phyloP scores from a whole-genome alignment of 2,113 vertebrate species.

The Rhadina sibilatrix region DNA sequence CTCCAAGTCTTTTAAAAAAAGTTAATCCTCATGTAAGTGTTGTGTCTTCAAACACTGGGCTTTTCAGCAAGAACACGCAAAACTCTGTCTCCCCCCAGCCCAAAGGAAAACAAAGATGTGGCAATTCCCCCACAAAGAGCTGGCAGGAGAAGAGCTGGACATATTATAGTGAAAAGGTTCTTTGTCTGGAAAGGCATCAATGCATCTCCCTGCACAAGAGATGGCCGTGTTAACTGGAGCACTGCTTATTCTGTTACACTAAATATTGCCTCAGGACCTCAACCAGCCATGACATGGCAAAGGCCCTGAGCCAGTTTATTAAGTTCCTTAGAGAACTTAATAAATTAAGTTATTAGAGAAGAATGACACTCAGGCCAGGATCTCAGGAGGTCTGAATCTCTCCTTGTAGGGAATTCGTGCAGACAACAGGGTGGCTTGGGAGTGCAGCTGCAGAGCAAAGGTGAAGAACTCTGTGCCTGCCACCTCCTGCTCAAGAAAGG shows the following conservation, averaged over 20 bases:
- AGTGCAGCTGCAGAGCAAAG: background rate
- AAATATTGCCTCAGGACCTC: slow-evolving; percentile 29
- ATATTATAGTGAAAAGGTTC: background rate
- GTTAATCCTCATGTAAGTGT: background rate
- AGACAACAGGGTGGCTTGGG: rapidly evolving
- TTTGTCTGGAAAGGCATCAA: slow-evolving; percentile 11
- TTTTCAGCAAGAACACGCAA: background rate
- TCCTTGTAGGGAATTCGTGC: background rate
- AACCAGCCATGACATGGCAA: background rate
- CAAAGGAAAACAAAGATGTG: background rate
- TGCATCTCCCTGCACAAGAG: background rate
- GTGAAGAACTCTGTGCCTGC: background rate
- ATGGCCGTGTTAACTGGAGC: background rate
- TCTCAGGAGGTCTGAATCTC: background rate
- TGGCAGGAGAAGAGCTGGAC: background rate
- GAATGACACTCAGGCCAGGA: background rate
- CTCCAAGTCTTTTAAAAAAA: background rate
- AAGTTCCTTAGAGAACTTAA: no score
- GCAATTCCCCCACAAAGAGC: background rate
- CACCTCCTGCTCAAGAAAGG: background rate
- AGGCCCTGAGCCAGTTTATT: background rate
- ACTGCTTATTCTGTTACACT: slow-evolving; percentile 18
- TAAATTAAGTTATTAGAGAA: no score
- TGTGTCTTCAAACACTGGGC: background rate
- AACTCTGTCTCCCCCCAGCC: background rate